Percentiles rank a stretch among this genome's conserved stretches.
phyloP scores from a whole-genome alignment of 1,140 invertebrate species.

The Zophobas morio region DNA sequence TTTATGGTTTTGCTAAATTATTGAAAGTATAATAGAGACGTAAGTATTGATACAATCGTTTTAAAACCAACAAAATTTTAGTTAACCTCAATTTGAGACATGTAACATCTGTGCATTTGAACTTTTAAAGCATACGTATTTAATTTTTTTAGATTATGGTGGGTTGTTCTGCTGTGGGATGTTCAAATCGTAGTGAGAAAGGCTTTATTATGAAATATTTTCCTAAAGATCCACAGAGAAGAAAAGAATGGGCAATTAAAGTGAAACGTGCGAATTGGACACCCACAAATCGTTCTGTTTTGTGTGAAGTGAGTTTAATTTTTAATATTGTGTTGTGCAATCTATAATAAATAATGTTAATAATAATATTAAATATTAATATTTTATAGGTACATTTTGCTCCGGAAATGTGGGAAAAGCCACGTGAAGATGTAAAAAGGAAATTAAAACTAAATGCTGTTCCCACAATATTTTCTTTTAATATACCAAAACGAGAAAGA shows the following conservation, averaged over 20 bases:
- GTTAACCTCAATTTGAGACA: too few relatives aligned
- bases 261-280: conserved; percentile 46
- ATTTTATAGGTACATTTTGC: conserved; percentile 51
- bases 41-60: too few relatives aligned
- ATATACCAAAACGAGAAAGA: neutral
- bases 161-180: conserved; percentile 36
- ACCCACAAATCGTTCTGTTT: conserved; percentile 40
- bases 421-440: conserved; percentile 44
- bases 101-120: too few relatives aligned
- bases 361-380: neutral
- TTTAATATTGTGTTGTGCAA: too few relatives aligned
- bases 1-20: too few relatives aligned
- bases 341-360: too few relatives aligned
- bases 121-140: too few relatives aligned
- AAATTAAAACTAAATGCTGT: conserved; percentile 48
- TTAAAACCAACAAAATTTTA: too few relatives aligned
- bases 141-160: neutral
- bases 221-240: conserved; percentile 43
- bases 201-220: conserved; percentile 50
- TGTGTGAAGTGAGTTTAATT: conserved; percentile 45
- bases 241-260: conserved; percentile 45
- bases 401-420: conserved; percentile 52
- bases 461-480: conserved; percentile 49
- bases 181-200: conserved; percentile 39
- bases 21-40: too few relatives aligned